Base-by-base conservation (phyloP, 2,797 vertebrate species). In the Brachymystax lenok region DNA sequence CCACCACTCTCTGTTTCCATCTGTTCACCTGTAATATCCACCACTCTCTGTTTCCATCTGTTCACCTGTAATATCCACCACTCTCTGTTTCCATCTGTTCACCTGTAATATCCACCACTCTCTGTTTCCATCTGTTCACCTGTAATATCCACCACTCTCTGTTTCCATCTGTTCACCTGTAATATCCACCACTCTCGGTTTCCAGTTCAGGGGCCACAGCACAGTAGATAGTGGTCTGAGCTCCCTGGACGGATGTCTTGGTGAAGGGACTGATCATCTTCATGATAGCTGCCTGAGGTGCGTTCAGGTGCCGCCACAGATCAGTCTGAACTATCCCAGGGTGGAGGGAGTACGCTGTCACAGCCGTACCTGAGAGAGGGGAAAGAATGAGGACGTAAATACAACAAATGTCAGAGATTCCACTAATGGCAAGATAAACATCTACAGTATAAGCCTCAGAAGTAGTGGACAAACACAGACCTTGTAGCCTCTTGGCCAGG, bases 151-250 rank as follows among this genome's bases (percentile, higher is more conserved):
- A 24, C 24, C 24, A 24, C 24, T 24, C n/a, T n/a, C 24, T 24
- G 24, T 24, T 24, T 24, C 24, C 24, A 24, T 24, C 24, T 24
- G 24, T 19, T 12, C 84, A 98, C 97, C 96, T 98, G 94, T 98
- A 99, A 87, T 98, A 96, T 73, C 92, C 92, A 2, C 97, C 97
- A 16, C 88, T 97, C 85, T 96, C 92, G 0, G 79, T 91, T 70
- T 94, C 95, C 56, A 99, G 91, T 2, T 96, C 92, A 24, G 96
- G 95, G 0, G 95, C 94, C 82, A 98, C 91, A 0, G 97, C 96
- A 51, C 97, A 99, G 91, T 96, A 95, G 63, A 98, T 87, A 67
- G 91, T 94, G 4, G 97, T 98, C 90, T 97, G 97, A n/a, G 97
- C 97, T 80, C 97, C 97, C 86, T 98, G 93, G 0, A 63, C 63